Evolutionary conservation across 2,113 vertebrate species (phyloP).

Genomic region (Lasiurus borealis): DNA sequence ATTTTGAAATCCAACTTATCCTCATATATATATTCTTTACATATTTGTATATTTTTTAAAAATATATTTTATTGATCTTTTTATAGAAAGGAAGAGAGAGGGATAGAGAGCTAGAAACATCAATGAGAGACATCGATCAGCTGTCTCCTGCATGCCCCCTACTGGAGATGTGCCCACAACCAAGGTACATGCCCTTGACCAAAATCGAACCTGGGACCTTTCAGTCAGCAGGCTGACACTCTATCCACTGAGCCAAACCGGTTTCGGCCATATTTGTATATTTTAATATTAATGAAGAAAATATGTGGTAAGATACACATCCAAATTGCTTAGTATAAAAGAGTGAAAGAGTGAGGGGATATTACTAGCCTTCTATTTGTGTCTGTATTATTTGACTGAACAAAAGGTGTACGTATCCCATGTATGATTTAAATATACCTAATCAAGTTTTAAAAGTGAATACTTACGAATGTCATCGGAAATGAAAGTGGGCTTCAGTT

Average conservation of each 20-base stretch:
- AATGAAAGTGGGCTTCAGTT: not conserved
- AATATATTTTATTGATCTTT: too few relatives aligned
- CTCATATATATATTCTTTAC: not conserved
- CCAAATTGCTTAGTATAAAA: conserved; percentile 27
- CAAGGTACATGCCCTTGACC: too few relatives aligned
- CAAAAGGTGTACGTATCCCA: not conserved
- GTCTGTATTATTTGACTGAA: not conserved
- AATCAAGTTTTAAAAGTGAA: conserved; percentile 24
- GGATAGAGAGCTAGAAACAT: too few relatives aligned
- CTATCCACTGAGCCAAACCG: too few relatives aligned
- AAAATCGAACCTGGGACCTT: too few relatives aligned
- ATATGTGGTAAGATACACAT: not conserved
- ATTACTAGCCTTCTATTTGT: not conserved
- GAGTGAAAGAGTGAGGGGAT: not conserved
- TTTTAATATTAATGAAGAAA: conserved; percentile 38
- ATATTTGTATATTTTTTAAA: conserved; percentile 11
- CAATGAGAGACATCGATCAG: too few relatives aligned
- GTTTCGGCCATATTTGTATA: not conserved
- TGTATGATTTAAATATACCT: not conserved
- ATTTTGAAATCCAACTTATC: not conserved
- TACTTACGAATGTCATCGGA: not conserved
- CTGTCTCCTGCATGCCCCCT: too few relatives aligned
- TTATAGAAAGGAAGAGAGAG: too few relatives aligned
- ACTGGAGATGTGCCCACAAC: too few relatives aligned
- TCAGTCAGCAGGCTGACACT: too few relatives aligned